These are phyloP conservation scores for Hyposoter dolosus DNA, from an alignment of 2,888 invertebrate species.

Conservation along the genomic window DNA sequence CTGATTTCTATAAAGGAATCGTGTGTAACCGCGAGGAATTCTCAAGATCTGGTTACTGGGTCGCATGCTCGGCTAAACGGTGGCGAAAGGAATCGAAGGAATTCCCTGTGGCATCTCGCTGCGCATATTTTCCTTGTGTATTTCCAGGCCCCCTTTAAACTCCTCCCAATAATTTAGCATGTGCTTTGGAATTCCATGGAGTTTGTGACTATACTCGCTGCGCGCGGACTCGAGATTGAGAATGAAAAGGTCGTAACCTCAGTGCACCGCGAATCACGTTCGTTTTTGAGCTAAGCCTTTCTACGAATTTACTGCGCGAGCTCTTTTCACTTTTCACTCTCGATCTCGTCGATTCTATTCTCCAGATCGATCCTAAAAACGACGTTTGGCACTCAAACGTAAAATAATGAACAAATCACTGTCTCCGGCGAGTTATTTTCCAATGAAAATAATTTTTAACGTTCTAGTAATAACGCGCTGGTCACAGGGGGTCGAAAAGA, in stretches of 20 bases:
- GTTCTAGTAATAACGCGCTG: too few relatives aligned
- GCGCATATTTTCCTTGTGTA: constrained; percentile 59
- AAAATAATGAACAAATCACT: not conserved
- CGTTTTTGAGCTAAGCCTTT: not conserved
- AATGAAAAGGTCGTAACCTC: not conserved
- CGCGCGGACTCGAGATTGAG: not conserved
- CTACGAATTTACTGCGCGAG: not conserved
- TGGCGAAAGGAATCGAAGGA: constrained; percentile 75
- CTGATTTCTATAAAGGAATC: not conserved
- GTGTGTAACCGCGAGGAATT: constrained; percentile 42
- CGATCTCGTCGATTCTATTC: not conserved
- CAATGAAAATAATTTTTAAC: too few relatives aligned
- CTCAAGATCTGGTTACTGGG: constrained; percentile 62
- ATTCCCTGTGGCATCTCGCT: constrained; percentile 73
- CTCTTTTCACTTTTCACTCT: not conserved
- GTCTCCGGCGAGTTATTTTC: too few relatives aligned
- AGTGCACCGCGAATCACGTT: not conserved
- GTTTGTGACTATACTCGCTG: too few relatives aligned
- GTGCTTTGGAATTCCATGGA: constrained; percentile 23
- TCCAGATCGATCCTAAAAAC: not conserved
- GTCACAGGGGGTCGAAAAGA: too few relatives aligned
- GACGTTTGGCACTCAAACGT: not conserved
- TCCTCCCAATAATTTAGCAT: constrained; percentile 43
- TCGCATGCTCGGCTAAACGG: constrained; percentile 74
- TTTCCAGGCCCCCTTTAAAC: constrained; percentile 61